Evolutionary conservation across 1,140 invertebrate species (phyloP).

Genomic region (Monomorium pharaonis): DNA sequence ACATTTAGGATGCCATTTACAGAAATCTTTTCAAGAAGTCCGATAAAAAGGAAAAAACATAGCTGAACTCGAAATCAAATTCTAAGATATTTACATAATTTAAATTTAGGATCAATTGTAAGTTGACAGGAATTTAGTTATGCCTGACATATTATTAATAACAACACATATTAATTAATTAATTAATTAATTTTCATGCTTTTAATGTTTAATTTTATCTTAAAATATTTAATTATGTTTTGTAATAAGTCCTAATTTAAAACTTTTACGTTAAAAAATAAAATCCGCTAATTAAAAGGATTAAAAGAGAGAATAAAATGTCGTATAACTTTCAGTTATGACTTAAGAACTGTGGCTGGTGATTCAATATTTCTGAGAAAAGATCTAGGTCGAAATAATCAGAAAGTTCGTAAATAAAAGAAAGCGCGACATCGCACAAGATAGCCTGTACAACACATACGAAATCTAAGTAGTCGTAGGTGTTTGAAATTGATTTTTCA

Average conservation of each 20-base stretch:
- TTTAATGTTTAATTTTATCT: neutral
- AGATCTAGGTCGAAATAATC: neutral
- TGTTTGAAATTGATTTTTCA: conserved; percentile 18
- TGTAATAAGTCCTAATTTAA: neutral
- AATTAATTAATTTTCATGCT: neutral
- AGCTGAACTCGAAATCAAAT: neutral
- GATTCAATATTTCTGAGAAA: neutral
- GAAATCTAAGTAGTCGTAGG: neutral
- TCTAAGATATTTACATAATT: conserved; percentile 2
- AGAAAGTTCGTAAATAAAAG: neutral
- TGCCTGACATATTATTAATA: neutral
- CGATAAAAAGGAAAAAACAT: neutral
- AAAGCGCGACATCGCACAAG: neutral
- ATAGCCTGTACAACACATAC: neutral
- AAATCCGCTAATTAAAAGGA: neutral
- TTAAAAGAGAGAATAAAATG: neutral
- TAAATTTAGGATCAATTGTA: neutral
- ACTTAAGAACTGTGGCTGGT: neutral
- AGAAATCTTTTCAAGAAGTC: neutral
- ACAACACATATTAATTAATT: neutral
- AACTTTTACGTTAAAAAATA: neutral
- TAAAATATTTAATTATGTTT: neutral
- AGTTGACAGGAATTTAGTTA: neutral
- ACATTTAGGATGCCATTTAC: conserved; percentile 21
- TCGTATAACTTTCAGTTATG: neutral